Percentiles rank a stretch among this genome's conserved stretches.
Evolutionary conservation across 2,113 vertebrate genomes (phyloP).

Genomic region (Anser brachyrhynchus): DNA sequence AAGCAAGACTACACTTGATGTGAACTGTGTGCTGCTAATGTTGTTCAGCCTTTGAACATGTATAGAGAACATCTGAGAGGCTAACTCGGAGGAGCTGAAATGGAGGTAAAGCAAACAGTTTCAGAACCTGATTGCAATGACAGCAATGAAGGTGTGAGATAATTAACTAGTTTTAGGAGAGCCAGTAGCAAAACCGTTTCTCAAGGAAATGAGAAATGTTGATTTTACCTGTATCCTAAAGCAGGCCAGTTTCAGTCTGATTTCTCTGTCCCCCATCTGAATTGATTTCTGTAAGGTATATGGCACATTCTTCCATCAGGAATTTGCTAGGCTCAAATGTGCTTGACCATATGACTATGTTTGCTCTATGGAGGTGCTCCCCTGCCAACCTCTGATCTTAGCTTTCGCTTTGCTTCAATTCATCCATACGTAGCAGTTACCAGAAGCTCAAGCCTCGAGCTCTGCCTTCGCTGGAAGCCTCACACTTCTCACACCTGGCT

Average conservation of each 20-base stretch:
- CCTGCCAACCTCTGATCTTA: neutral
- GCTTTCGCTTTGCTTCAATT: neutral
- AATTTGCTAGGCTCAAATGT: neutral
- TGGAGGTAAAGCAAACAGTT: neutral
- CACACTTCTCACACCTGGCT: neutral
- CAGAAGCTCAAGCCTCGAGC: neutral
- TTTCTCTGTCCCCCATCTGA: neutral
- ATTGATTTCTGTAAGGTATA: neutral
- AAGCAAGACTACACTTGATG: conserved; percentile 10
- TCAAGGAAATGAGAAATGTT: neutral
- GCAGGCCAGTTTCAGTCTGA: neutral
- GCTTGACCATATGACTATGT: neutral
- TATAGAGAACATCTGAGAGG: neutral
- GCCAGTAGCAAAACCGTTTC: neutral
- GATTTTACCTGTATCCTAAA: neutral
- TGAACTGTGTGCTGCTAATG: neutral
- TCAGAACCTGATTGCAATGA: neutral
- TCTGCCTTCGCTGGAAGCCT: neutral
- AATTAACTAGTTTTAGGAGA: neutral
- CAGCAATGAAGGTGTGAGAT: neutral
- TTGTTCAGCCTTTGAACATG: accelerated
- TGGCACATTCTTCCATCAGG: neutral
- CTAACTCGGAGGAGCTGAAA: neutral
- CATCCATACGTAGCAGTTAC: neutral
- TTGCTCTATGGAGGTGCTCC: neutral